These are phyloP conservation scores for Lordiphosa fenestrarum DNA, from an alignment of 2,888 invertebrate species.

Conservation along the genomic window DNA sequence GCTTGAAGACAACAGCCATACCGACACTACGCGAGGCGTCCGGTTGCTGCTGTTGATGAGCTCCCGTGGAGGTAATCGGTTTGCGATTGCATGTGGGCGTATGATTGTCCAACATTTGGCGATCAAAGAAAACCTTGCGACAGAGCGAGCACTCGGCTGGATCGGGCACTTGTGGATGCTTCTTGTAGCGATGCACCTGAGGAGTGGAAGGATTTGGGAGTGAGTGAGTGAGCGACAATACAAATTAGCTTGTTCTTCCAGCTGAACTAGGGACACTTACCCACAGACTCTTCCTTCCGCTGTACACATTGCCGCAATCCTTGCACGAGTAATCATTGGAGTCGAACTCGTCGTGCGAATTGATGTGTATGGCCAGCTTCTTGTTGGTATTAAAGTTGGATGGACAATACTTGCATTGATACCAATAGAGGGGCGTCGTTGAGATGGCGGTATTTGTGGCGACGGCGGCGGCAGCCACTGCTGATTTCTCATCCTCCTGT, in stretches of 20 bases:
- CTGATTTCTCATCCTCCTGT: constrained; percentile 7
- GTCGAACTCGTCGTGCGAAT: constrained; percentile 80
- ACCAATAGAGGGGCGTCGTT: constrained; percentile 76
- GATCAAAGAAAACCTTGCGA: constrained; percentile 80
- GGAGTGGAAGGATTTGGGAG: not conserved
- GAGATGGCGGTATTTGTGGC: constrained; percentile 6
- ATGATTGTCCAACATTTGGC: constrained; percentile 79
- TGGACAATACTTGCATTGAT: constrained; percentile 80
- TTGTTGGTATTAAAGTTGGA: constrained; percentile 80
- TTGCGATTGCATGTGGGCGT: constrained; percentile 77
- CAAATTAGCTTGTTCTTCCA: too few species aligned
- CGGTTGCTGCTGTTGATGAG: constrained; percentile 55
- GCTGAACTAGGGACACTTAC: constrained; percentile 48
- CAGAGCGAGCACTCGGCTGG: constrained; percentile 79
- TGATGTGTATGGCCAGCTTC: constrained; percentile 80
- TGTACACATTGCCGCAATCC: constrained; percentile 80
- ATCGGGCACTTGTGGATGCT: constrained; percentile 80
- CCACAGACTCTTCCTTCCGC: constrained; percentile 80
- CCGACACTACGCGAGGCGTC: constrained; percentile 8
- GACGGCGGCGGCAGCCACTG: constrained; percentile 1
- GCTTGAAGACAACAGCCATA: constrained; percentile 46
- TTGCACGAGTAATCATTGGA: constrained; percentile 80
- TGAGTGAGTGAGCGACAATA: too few species aligned
- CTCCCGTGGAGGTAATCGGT: constrained; percentile 65
- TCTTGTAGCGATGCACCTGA: constrained; percentile 80